These are phyloP conservation scores for Tragelaphus eurycerus DNA, from an alignment of 2,797 vertebrate genomes.

Conservation along the genomic window DNA sequence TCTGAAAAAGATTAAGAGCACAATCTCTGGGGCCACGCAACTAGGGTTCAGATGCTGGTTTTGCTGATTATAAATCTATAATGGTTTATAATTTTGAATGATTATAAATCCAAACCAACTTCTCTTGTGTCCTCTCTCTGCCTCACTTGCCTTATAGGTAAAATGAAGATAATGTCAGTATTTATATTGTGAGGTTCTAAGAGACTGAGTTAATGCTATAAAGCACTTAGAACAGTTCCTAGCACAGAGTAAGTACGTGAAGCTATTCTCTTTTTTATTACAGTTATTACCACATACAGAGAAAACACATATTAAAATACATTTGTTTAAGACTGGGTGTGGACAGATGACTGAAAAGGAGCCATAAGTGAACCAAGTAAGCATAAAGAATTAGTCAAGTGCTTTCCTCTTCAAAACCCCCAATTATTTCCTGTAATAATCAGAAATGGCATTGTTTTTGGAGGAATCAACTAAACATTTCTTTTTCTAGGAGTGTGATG, in stretches of 20 bases:
- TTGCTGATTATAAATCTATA: not conserved
- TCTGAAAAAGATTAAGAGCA: not conserved
- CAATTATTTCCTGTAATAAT: not conserved
- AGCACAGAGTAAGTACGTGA: not conserved
- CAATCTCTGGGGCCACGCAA: not conserved
- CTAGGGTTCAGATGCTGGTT: not conserved
- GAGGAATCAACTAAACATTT: not conserved
- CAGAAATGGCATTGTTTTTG: not conserved
- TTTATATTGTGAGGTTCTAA: not conserved
- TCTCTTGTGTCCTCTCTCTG: not conserved
- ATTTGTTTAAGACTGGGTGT: not conserved
- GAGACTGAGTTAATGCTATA: not conserved
- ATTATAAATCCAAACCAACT: not conserved
- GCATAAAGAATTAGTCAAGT: not conserved
- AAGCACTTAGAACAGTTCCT: not conserved
- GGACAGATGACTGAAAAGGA: not conserved
- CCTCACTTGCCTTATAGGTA: not conserved
- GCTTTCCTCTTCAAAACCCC: not conserved
- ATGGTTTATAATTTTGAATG: not conserved
- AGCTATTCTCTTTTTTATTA: not conserved
- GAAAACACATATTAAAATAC: not conserved
- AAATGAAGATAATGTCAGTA: not conserved
- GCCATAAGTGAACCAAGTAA: not conserved
- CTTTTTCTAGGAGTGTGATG: not conserved
- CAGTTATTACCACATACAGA: not conserved